Conservation (phyloP, 2,888 invertebrate genomes). For the Hymenopus coronatus region DNA sequence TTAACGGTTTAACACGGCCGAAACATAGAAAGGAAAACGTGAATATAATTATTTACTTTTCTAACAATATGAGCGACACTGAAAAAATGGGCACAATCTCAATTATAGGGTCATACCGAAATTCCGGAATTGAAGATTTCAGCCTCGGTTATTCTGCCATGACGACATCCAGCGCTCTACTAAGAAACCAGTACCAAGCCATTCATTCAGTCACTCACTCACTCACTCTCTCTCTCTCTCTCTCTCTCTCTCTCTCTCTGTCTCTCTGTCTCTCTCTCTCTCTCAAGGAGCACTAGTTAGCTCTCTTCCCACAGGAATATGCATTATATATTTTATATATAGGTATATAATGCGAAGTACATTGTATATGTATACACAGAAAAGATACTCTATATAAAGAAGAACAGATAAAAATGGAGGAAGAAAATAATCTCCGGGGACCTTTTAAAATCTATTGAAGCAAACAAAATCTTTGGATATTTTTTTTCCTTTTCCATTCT, state of each 20-base stretch:
- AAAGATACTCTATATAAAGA: background rate
- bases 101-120: too few relatives aligned
- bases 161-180: background rate
- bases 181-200: background rate
- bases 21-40: too few relatives aligned
- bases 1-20: too few relatives aligned
- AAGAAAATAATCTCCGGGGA: conserved; percentile 49
- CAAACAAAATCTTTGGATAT: conserved; percentile 47
- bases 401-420: conserved; percentile 34
- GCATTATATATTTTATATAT: background rate
- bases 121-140: too few relatives aligned
- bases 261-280: background rate
- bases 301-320: background rate
- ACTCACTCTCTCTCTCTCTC: too few relatives aligned
- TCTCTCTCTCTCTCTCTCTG: background rate
- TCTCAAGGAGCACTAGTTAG: background rate
- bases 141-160: background rate
- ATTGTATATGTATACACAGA: background rate
- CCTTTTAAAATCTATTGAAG: conserved; percentile 51
- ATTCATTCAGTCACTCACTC: background rate
- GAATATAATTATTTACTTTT: too few relatives aligned
- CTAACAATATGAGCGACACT: too few relatives aligned
- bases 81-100: too few relatives aligned
- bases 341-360: background rate
- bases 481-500: background rate